Conservation (phyloP, 30 jellyfish, hydroid and myxozoan genomes). For the Turritopsis dohrnii region DNA sequence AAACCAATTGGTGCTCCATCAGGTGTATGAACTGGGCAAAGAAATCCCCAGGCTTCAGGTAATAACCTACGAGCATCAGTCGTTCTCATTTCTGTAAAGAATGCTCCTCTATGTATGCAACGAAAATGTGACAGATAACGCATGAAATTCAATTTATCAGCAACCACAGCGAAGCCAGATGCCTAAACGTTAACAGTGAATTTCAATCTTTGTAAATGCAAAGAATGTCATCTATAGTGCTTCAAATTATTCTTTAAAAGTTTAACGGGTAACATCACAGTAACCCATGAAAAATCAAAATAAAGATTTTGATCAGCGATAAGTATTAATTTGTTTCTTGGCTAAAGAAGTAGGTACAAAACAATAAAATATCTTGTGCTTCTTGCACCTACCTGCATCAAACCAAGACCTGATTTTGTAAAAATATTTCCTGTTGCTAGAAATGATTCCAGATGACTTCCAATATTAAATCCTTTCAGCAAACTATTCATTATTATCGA, state of each 20-base stretch:
- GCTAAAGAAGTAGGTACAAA: too few relatives aligned
- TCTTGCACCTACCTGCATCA: slow-evolving; percentile 60
- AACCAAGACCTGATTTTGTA: slow-evolving; percentile 86
- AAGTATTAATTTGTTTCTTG: too few relatives aligned
- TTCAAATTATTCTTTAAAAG: too few relatives aligned
- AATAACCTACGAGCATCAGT: slow-evolving; percentile 84
- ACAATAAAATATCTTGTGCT: too few relatives aligned
- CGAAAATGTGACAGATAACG: slow-evolving; percentile 96
- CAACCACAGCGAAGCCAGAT: slow-evolving; percentile 87
- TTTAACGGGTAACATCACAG: too few relatives aligned
- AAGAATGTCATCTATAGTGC: too few relatives aligned
- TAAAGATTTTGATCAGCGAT: too few relatives aligned
- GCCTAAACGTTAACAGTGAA: slow-evolving; percentile 45
- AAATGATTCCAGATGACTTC: slow-evolving; percentile 79
- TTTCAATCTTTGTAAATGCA: too few relatives aligned
- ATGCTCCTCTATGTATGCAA: slow-evolving; percentile 97
- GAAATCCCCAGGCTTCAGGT: slow-evolving; percentile 99
- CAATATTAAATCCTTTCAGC: slow-evolving; percentile 32
- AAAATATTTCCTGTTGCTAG: slow-evolving; percentile 88
- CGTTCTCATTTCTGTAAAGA: slow-evolving; percentile 86
- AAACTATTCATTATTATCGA: slow-evolving; percentile 27
- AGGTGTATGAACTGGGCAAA: slow-evolving; percentile 99
- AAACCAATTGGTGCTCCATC: slow-evolving; percentile 99
- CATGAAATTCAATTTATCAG: slow-evolving; percentile 90
- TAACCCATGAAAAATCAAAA: too few relatives aligned